Evolutionary conservation across 2,888 invertebrate species (phyloP), one percentile per base, ranked within the genome.

Genomic region (Nomada goodeniana): DNA sequence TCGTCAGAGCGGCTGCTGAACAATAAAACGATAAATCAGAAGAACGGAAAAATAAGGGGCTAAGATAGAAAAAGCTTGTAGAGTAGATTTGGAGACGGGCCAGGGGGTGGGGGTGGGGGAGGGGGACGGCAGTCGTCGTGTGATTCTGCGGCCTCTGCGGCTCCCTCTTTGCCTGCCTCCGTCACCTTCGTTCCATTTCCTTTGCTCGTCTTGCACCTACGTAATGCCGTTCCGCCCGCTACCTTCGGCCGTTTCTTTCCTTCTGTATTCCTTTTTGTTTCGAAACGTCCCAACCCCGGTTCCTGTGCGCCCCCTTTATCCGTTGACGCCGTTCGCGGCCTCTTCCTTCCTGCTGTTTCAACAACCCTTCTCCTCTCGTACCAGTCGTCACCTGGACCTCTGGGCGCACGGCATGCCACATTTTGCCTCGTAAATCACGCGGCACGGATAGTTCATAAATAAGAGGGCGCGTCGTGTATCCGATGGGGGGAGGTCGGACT

Each of bases 11-110:
- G 80, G 81, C 82, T 72, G 78, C 83, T 78, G 85, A 82, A 87
- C 89, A 89, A 92, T 91, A 91, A 90, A 91, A 86, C 89, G 89
- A 92, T 91, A 91, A 92, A 91, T 91, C 91, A 91, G 87, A 72
- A 82, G 89, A 89, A 91, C 89, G 88, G 89, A 90, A 91, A 88
- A 89, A 88, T 88, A 88, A 89, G 86, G 90, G 87, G 88, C 87
- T 89, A 81, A 90, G 91, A 90, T 89, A 91, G 88, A 92, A 92
- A 91, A 92, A 91, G 90, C 89, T 91, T 87, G 91, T 90, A 89
- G 90, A 91, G 90, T 89, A 91, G 90, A 91, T 91, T 92, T 92
- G 92, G 92, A 92, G 83, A 87, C 71, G 69, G 83, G 91, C 92
- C 92, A 92, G 90, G 74, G 74, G 76, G 68, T 80, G 23, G 23